Evolutionary conservation across 2,797 vertebrate species (phyloP), one percentile per base, ranked within the genome.

Genomic region (Buceros bicornis): DNA sequence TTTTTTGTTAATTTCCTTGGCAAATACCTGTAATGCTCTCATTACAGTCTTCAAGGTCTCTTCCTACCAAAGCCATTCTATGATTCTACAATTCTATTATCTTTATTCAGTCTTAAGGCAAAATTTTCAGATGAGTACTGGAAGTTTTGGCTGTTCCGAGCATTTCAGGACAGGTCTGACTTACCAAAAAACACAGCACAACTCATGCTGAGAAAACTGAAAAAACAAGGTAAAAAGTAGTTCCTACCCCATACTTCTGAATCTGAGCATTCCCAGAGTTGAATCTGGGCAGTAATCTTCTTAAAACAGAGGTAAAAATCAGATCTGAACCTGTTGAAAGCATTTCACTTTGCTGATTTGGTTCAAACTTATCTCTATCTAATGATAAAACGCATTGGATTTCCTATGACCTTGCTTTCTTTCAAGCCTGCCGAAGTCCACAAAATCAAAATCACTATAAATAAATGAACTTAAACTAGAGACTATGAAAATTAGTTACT

Each of bases 391-490:
- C 31, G 20, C 31, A 57, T 10, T 73, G 13, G 5, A 47, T 95
- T 92, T 95, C 67, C 35, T 89, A 57, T 66, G 26, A 74, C 51
- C 8, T 71, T 72, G 54, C 56, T 82, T 21, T 58, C 50, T 91
- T 94, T 83, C 40, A 90, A 87, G 69, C 7, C 40, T 88, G 66
- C 72, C 87, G 90, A 95, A 93, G 33, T 77, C 93, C 62, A 54
- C 28, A 11, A 28, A 95, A 83, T 89, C 48, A 18, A 43, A 91
- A 92, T 90, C 64, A 82, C 16, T 88, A 51, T 74, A 94, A 96
- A 95, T 72, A 95, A 90, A 95, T 4, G 3, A 67, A 84, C 50
- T 42, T 78, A 96, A 97, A 95, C 35, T 29, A 87, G 78, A 96
- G 48, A 81, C 28, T 82, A 66, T 33, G 50, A 94, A 95, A 95